phyloP scores from a whole-genome alignment of 1,140 invertebrate genomes.

The Temnothorax longispinosus region DNA sequence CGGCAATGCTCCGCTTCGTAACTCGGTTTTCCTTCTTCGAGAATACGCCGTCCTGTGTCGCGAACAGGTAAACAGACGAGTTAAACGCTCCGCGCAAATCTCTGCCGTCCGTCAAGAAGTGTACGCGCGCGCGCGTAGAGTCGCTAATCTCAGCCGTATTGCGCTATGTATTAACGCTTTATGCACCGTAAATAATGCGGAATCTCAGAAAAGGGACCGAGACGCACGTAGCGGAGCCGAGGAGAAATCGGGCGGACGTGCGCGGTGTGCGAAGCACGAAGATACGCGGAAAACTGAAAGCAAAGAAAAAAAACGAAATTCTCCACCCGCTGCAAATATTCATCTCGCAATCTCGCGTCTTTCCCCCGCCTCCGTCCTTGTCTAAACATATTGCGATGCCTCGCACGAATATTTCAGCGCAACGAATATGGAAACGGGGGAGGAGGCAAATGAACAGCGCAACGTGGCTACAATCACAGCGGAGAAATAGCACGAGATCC shows the following conservation, averaged over 20 bases:
- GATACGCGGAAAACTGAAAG: conserved; percentile 49
- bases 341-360: conserved; percentile 60
- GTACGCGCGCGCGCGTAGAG: not conserved
- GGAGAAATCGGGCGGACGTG: conserved; percentile 33
- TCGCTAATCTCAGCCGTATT: conserved; percentile 35
- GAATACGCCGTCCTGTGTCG: not conserved
- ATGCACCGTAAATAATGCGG: conserved; percentile 52
- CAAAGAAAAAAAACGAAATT: conserved; percentile 37
- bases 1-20: conserved; percentile 9
- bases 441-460: conserved; percentile 65
- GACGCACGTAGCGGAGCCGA: not conserved
- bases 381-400: conserved; percentile 54
- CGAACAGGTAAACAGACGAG: conserved; percentile 41
- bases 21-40: conserved; percentile 54
- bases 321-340: conserved; percentile 61
- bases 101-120: conserved; percentile 21
- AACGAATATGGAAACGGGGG: conserved; percentile 63
- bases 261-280: conserved; percentile 21
- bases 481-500: conserved; percentile 58
- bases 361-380: conserved; percentile 16
- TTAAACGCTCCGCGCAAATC: conserved; percentile 6
- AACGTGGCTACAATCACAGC: conserved; percentile 66
- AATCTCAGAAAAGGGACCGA: conserved; percentile 37
- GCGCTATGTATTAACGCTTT: conserved; percentile 48
- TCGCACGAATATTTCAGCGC: conserved; percentile 62